Conservation (phyloP, 2,888 invertebrate genomes). For the Dorcus parallelipipedus region DNA sequence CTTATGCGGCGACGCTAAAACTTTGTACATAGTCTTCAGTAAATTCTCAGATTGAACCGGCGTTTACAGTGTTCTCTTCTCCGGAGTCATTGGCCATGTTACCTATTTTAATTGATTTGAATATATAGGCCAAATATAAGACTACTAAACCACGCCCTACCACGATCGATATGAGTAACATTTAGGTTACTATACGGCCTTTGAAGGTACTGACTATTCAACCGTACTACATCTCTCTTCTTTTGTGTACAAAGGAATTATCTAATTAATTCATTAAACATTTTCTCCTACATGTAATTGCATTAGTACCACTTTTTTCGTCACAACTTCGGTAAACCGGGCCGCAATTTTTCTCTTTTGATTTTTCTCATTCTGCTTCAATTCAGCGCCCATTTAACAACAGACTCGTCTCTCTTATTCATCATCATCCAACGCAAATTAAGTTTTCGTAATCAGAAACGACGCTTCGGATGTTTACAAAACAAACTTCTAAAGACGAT, state of each 20-base stretch:
- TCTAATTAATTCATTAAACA: slow-evolving; percentile 20
- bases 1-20: background rate
- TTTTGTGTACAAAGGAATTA: slow-evolving; percentile 33
- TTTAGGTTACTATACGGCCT: slow-evolving; percentile 39
- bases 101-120: slow-evolving; percentile 33
- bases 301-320: slow-evolving; percentile 1
- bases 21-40: background rate
- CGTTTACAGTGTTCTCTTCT: slow-evolving; percentile 14
- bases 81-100: slow-evolving; percentile 22
- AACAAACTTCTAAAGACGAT: too few relatives aligned
- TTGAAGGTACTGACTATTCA: slow-evolving; percentile 36
- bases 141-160: slow-evolving; percentile 39
- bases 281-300: slow-evolving; percentile 3
- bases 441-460: too few relatives aligned
- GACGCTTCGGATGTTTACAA: too few relatives aligned
- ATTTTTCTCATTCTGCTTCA: background rate
- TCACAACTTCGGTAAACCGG: too few relatives aligned
- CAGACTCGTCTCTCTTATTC: too few relatives aligned
- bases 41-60: slow-evolving; percentile 3
- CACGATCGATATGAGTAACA: slow-evolving; percentile 40
- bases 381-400: too few relatives aligned
- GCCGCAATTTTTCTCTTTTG: background rate
- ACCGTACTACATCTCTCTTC: slow-evolving; percentile 29
- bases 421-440: too few relatives aligned
- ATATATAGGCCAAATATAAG: slow-evolving; percentile 34